These are phyloP conservation scores for Hafferia zeledoni DNA, from an alignment of 2,797 vertebrate genomes.

Conservation along the genomic window DNA sequence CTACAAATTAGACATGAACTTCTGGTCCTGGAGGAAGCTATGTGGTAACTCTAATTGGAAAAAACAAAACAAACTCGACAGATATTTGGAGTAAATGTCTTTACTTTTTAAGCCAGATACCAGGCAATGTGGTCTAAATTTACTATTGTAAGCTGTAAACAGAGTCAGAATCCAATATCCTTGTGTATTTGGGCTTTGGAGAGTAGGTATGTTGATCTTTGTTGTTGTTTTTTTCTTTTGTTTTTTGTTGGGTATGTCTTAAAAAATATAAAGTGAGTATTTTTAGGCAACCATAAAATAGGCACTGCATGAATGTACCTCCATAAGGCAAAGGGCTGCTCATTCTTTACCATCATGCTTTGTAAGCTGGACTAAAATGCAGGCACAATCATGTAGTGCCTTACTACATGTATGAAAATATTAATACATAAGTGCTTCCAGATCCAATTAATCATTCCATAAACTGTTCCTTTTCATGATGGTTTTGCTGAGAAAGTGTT, in stretches of 20 bases:
- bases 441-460: not conserved
- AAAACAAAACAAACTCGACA: not conserved
- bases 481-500: not conserved
- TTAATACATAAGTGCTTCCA: not conserved
- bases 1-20: accelerated
- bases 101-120: not conserved
- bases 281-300: too few relatives aligned
- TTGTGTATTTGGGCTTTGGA: not conserved
- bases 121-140: not conserved
- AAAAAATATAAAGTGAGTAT: too few relatives aligned
- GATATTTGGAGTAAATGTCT: not conserved
- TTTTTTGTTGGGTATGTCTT: not conserved
- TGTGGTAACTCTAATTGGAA: not conserved
- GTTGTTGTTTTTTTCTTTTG: not conserved
- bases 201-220: not conserved
- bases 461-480: not conserved
- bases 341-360: too few relatives aligned
- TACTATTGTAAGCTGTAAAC: not conserved
- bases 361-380: too few relatives aligned
- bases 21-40: not conserved
- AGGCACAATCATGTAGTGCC: too few relatives aligned
- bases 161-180: not conserved
- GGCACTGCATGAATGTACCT: too few relatives aligned
- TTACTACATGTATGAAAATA: not conserved
- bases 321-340: too few relatives aligned